These are phyloP conservation scores for Limnephilus rhombicus DNA, from an alignment of 2,888 invertebrate genomes.

Conservation along the genomic window DNA sequence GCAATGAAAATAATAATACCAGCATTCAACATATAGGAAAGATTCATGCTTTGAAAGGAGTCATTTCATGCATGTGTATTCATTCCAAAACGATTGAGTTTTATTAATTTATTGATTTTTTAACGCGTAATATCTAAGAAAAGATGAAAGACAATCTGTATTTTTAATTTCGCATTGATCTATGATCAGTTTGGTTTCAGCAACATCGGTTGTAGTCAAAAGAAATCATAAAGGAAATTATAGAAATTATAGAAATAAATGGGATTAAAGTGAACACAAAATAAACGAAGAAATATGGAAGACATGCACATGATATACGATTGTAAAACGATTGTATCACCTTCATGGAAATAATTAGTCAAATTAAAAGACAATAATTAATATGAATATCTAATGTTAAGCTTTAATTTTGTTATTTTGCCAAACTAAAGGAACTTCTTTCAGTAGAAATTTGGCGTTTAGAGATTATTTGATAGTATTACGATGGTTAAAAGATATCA, in stretches of 20 bases:
- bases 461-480: neutral
- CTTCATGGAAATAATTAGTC: slow-evolving; percentile 41
- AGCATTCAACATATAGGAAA: neutral
- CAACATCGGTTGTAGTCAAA: slow-evolving; percentile 14
- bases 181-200: neutral
- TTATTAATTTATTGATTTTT: neutral
- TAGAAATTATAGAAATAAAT: slow-evolving; percentile 30
- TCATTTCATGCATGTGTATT: neutral
- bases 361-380: slow-evolving; percentile 12
- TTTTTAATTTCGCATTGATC: neutral
- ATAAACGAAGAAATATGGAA: slow-evolving; percentile 15
- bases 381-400: neutral
- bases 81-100: neutral
- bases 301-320: slow-evolving; percentile 46
- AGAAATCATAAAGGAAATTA: slow-evolving; percentile 31
- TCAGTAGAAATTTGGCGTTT: neutral
- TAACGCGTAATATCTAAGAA: neutral
- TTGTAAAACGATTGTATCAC: slow-evolving; percentile 46
- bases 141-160: neutral
- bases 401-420: neutral
- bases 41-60: neutral
- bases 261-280: slow-evolving; percentile 45
- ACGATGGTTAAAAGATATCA: neutral
- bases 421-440: neutral
- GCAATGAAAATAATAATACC: neutral